Conservation (phyloP, 1,140 invertebrate species). For the Meteorus sp. region DNA sequence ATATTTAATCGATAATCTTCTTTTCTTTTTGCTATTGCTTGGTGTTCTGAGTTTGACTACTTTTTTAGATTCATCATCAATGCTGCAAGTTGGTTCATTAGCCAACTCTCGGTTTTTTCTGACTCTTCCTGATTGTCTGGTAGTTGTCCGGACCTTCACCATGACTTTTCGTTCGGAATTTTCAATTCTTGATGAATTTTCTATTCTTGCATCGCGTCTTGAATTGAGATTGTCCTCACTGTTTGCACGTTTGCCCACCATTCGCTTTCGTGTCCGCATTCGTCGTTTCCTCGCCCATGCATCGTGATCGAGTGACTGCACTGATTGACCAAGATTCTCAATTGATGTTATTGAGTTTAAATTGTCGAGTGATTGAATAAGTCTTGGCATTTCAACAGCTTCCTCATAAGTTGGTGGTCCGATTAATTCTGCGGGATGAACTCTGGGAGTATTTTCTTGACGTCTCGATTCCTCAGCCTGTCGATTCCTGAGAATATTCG, state of each 20-base stretch:
- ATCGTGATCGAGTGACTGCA: conserved; percentile 5
- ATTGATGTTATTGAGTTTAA: conserved; percentile 38
- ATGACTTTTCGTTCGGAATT: conserved; percentile 39
- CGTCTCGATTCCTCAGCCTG: conserved; percentile 60
- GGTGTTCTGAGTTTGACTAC: conserved; percentile 39
- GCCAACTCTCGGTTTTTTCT: conserved; percentile 22
- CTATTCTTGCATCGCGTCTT: conserved; percentile 36
- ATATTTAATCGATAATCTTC: conserved; percentile 18
- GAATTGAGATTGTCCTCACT: conserved; percentile 49
- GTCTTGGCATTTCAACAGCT: conserved; percentile 69
- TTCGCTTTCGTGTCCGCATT: conserved; percentile 38
- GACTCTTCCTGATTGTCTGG: conserved; percentile 13
- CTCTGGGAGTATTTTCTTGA: conserved; percentile 57
- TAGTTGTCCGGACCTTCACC: conserved; percentile 5
- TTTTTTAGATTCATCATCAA: conserved; percentile 20
- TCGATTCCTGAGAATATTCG: conserved; percentile 49
- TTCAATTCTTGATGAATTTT: conserved; percentile 40
- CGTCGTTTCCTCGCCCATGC: conserved; percentile 31
- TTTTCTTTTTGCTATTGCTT: conserved; percentile 35
- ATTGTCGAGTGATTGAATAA: conserved; percentile 49
- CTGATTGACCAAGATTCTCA: conserved; percentile 13
- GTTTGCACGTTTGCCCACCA: conserved; percentile 39
- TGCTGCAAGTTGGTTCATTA: conserved; percentile 25
- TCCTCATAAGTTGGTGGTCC: conserved; percentile 73
- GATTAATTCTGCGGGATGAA: conserved; percentile 64